Percentiles rank a stretch among this genome's conserved stretches.
Evolutionary conservation across 2,113 vertebrate genomes (phyloP).

Genomic region (Hemibagrus wyckioides): DNA sequence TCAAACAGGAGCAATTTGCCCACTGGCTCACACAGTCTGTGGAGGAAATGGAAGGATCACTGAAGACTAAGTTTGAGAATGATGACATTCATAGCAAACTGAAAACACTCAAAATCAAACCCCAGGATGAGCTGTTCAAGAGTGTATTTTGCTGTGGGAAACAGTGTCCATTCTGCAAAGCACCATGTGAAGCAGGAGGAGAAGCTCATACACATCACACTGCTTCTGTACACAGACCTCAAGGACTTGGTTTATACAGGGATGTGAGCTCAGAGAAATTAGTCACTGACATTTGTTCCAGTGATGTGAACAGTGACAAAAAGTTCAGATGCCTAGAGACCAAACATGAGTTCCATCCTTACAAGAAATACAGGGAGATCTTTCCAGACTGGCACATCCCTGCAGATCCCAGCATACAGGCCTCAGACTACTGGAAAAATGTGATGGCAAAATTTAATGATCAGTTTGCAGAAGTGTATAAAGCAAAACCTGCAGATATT

Average conservation of each 20-base stretch:
- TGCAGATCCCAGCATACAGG: slow-evolving; percentile 64
- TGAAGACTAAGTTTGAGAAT: slow-evolving; percentile 20
- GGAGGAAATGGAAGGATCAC: slow-evolving; percentile 38
- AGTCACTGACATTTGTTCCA: slow-evolving; percentile 50
- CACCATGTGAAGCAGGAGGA: slow-evolving; percentile 69
- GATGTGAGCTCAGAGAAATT: accelerated
- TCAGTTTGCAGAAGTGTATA: slow-evolving; percentile 42
- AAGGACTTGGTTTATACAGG: slow-evolving; percentile 24
- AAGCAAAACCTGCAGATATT: slow-evolving; percentile 56
- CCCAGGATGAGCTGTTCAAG: slow-evolving; percentile 63
- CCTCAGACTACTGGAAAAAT: slow-evolving; percentile 74
- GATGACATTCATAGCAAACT: slow-evolving; percentile 27
- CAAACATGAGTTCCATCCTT: accelerated
- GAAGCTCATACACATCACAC: slow-evolving; percentile 57
- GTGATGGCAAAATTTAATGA: slow-evolving; percentile 61
- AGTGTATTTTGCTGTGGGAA: slow-evolving; percentile 71
- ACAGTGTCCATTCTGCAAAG: slow-evolving; percentile 71
- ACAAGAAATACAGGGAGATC: slow-evolving; percentile 57
- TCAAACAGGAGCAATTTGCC: slow-evolving; percentile 57
- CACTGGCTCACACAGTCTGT: slow-evolving; percentile 48
- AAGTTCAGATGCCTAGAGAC: accelerated
- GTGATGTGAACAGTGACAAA: background rate
- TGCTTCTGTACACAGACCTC: slow-evolving; percentile 58
- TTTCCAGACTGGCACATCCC: slow-evolving; percentile 68
- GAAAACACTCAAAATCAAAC: slow-evolving; percentile 43